Evolutionary conservation across 1,140 invertebrate species (phyloP).

Genomic region (Drosophila funebris): DNA sequence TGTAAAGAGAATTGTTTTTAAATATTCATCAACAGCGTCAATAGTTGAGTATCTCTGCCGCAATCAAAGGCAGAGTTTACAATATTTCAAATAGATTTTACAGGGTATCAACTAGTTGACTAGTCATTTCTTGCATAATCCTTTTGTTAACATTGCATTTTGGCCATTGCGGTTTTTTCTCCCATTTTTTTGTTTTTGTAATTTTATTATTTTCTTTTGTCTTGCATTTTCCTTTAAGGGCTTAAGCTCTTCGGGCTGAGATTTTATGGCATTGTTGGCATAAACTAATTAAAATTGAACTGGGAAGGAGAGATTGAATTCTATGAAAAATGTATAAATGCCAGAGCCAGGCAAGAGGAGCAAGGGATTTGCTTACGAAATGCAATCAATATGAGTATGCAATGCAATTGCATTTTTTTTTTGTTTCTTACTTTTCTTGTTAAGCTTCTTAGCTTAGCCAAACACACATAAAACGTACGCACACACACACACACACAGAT

Average conservation of each 20-base stretch:
- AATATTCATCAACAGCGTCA: no score
- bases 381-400: constrained; percentile 23
- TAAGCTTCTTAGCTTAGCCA: neutral
- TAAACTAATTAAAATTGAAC: constrained; percentile 29
- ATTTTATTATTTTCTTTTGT: no score
- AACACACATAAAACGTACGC: neutral
- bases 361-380: neutral
- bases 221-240: neutral
- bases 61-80: no score
- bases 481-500: neutral
- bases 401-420: constrained; percentile 6
- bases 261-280: neutral
- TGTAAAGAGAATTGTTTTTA: no score
- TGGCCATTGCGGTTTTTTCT: neutral
- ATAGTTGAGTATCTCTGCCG: no score
- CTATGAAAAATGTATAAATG: neutral
- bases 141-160: no score
- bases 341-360: neutral
- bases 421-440: neutral
- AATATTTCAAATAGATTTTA: no score
- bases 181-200: neutral
- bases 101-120: no score
- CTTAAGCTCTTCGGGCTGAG: neutral
- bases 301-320: constrained; percentile 1
- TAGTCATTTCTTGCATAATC: no score